A percentile compares a stretch with the other conserved stretches of the same genome.
Conservation (phyloP, 1,140 invertebrate species). For the Scaptomyza graminum region DNA sequence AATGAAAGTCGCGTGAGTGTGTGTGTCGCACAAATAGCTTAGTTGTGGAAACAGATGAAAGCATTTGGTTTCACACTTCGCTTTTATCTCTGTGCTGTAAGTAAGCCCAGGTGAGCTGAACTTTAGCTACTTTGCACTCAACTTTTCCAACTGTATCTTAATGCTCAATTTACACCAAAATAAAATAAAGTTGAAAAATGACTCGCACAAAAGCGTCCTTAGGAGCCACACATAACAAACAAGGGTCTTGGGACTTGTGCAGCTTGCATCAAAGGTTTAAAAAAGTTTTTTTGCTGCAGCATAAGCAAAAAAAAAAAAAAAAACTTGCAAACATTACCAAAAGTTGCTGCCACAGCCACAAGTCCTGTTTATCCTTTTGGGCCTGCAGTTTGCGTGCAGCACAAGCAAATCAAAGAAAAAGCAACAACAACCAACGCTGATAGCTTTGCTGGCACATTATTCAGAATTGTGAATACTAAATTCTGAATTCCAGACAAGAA, state of each 20-base stretch:
- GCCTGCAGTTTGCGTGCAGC: slow-evolving; percentile 55
- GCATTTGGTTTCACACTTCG: not conserved
- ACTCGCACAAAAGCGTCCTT: slow-evolving; percentile 55
- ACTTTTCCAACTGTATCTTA: slow-evolving; percentile 29
- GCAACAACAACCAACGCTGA: slow-evolving; percentile 39
- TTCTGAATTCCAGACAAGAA: slow-evolving; percentile 14
- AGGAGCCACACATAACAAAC: slow-evolving; percentile 35
- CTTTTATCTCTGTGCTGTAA: not conserved
- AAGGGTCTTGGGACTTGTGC: slow-evolving; percentile 22
- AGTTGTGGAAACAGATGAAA: slow-evolving; percentile 22
- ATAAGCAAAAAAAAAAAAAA: not conserved
- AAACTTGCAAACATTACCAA: slow-evolving; percentile 28
- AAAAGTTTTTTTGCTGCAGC: slow-evolving; percentile 8
- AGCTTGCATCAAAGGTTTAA: slow-evolving; percentile 62
- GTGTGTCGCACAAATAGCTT: slow-evolving; percentile 7
- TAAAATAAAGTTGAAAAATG: slow-evolving; percentile 54
- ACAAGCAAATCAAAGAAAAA: slow-evolving; percentile 60
- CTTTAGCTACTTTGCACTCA: slow-evolving; percentile 38
- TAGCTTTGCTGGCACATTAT: slow-evolving; percentile 69
- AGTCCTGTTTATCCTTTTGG: slow-evolving; percentile 31
- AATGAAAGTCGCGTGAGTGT: slow-evolving; percentile 17
- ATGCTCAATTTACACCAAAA: slow-evolving; percentile 63
- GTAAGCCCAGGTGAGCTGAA: slow-evolving; percentile 46
- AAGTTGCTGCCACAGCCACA: slow-evolving; percentile 24
- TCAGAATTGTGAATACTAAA: slow-evolving; percentile 49